Conservation (phyloP, 2,113 vertebrate species). For the Pluvianellus socialis region DNA sequence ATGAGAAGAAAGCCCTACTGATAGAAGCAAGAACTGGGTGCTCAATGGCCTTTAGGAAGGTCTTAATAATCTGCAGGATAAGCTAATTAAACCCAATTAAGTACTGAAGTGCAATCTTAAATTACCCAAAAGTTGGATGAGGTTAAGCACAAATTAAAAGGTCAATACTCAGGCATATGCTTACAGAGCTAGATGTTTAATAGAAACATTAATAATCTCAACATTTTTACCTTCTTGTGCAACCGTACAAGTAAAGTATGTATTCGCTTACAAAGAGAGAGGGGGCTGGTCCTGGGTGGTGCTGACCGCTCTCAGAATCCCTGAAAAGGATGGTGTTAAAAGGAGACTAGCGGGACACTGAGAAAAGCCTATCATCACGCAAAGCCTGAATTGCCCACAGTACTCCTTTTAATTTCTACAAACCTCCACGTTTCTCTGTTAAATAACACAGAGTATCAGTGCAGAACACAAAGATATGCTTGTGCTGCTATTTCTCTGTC, state of each 20-base stretch:
- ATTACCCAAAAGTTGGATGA: not conserved
- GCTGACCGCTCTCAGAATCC: not conserved
- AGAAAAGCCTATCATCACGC: not conserved
- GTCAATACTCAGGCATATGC: not conserved
- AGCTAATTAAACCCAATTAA: not conserved
- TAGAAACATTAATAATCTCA: not conserved
- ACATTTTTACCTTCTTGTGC: not conserved
- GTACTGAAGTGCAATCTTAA: not conserved
- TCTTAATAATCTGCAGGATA: not conserved
- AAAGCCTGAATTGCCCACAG: not conserved
- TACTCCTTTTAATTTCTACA: not conserved
- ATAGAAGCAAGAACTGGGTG: not conserved
- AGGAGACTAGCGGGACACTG: not conserved
- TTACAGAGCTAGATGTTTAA: not conserved
- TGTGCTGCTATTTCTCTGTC: not conserved
- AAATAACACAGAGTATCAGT: not conserved
- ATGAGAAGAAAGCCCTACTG: not conserved
- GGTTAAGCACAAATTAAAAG: not conserved
- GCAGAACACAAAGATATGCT: not conserved
- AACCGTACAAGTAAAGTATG: fast-evolving
- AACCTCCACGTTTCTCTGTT: not conserved
- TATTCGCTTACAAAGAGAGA: not conserved
- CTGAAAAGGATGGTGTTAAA: not conserved
- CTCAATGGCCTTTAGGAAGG: not conserved
- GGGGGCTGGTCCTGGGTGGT: not conserved